A percentile compares a stretch with the other conserved stretches of the same genome.
Evolutionary conservation across 1,140 invertebrate genomes (phyloP).

Genomic region (Platyscapa corneri): DNA sequence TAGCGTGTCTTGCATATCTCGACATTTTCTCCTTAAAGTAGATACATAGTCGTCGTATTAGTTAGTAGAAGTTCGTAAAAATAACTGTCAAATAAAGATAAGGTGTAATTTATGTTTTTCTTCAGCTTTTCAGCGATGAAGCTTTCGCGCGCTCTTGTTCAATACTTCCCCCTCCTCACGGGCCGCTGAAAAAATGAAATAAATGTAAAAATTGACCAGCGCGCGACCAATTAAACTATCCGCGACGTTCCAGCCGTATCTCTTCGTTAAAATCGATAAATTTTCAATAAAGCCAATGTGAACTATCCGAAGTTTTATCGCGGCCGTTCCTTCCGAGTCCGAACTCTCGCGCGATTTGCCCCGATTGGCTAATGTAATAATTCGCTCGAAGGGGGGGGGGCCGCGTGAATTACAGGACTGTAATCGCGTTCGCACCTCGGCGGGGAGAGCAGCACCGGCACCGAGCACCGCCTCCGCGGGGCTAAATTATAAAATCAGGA

Average conservation of each 20-base stretch:
- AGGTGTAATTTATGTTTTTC: background rate
- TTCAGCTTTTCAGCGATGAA: no score
- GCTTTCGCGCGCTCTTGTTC: no score
- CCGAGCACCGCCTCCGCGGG: background rate
- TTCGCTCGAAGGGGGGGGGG: background rate
- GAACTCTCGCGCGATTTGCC: constrained; percentile 22
- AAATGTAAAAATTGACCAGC: background rate
- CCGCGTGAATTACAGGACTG: background rate
- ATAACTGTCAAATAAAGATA: background rate
- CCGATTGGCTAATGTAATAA: constrained; percentile 34
- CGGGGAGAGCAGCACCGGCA: background rate
- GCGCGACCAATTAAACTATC: background rate
- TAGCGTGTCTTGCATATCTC: background rate
- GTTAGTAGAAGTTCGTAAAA: background rate
- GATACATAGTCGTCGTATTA: background rate
- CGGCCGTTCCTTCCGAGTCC: background rate
- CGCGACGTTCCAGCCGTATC: background rate
- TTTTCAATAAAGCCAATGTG: background rate
- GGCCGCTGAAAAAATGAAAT: background rate
- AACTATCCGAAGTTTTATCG: background rate
- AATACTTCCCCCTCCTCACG: no score
- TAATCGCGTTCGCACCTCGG: background rate
- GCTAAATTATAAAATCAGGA: constrained; percentile 31
- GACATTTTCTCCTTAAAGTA: background rate
- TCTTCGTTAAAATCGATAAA: background rate